Conservation (phyloP, 2,797 vertebrate species). For the Leucoraja ocellata region DNA sequence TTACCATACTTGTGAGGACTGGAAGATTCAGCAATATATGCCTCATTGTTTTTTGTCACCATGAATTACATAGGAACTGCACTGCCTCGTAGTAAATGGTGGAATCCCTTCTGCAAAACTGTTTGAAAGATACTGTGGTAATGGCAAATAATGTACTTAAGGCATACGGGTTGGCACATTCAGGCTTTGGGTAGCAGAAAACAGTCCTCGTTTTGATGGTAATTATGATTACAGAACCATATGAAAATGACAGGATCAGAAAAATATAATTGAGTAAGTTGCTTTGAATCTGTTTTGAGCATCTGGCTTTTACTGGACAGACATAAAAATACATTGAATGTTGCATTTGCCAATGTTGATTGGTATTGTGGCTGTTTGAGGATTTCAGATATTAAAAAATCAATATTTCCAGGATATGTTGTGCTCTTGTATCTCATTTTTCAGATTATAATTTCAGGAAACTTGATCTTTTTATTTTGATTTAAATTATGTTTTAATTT, state of each 20-base stretch:
- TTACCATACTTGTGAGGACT: background rate
- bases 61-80: background rate
- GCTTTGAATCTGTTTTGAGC: background rate
- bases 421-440: background rate
- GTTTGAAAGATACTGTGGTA: background rate
- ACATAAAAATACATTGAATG: background rate
- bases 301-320: background rate
- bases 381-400: background rate
- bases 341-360: background rate
- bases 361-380: background rate
- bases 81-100: background rate
- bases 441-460: background rate
- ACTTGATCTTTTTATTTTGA: background rate
- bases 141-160: background rate
- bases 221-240: background rate
- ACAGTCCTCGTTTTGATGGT: background rate
- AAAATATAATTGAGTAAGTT: slow-evolving; percentile 4
- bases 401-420: background rate
- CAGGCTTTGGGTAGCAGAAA: background rate
- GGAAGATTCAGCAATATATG: background rate
- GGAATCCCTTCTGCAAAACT: background rate
- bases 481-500: background rate
- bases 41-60: background rate
- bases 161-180: background rate
- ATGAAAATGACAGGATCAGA: background rate